Evolutionary conservation across 2,888 invertebrate species (phyloP), one percentile per base, ranked within the genome.

Genomic region (Cheilosia variabilis): DNA sequence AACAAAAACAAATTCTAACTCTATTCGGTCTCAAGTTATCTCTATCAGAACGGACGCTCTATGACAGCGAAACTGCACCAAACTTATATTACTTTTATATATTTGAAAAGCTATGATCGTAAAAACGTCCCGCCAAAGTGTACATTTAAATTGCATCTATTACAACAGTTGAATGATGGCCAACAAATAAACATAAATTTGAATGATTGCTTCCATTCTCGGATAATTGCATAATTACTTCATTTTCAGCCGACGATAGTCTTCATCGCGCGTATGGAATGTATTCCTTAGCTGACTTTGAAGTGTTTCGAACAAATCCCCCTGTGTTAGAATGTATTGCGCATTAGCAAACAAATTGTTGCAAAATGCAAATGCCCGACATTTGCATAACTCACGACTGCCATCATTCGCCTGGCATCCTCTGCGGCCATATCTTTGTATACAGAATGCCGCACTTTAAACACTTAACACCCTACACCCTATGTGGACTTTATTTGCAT

Each of bases 321-420:
- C 47, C 9, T 27, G 24, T n/a, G 15, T 47, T 17, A 31, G 60
- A 17, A 62, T 45, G 17, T 31, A 10, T 9, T 4, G 5, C 41
- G 27, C 22, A 53, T 63, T 47, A 57, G 55, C 68, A 68, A 76
- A 31, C 24, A 68, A 60, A 76, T 58, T 58, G 52, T 52, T 60
- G 58, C 58, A 58, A 60, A 68, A 76, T 76, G 66, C 68, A 76
- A 76, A 76, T 76, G 31, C 3, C 10, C 7, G 4, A n/a, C 13
- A 68, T 76, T 68, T 68, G 66, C 66, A 76, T 76, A 68, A 45
- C 19, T 68, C 34, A 43, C 52, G 31, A 53, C 17, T 24, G 53
- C 52, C 53, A 77, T 68, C 50, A 53, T 53, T 43, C 34, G 17
- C 57, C 22, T 22, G 53, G 53, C 53, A 69, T 77, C 68, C 68